Evolutionary conservation across 2,113 vertebrate genomes (phyloP), one percentile per base, ranked within the genome.

Genomic region (Macquaria ambigua): DNA sequence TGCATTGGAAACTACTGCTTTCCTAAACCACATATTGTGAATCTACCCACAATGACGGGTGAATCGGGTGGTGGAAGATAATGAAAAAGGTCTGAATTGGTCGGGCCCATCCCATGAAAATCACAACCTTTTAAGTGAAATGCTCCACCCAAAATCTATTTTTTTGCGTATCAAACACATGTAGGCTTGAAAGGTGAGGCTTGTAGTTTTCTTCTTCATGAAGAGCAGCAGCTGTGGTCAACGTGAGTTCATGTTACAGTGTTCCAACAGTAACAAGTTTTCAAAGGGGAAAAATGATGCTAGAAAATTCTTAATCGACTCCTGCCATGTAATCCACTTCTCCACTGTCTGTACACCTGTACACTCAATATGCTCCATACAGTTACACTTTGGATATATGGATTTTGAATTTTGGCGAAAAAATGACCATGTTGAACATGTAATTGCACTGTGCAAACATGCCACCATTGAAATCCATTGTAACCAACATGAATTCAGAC

Each of bases 81-180:
- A 73, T 67, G 37, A 90, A 72, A 87, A 80, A 90, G 59, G 39
- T 79, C 62, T 79, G 58, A 85, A 87, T 23, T 75, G 75, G 77
- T 89, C 31, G 14, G 82, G 77, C 70, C 72, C 72, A 64, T 87
- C 73, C 56, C 75, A 85, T 77, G 82, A 89, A 90, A 87, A 90
- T 74, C 61, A 68, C 50, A 74, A 79, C 59, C 41, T 62, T 86
- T 74, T 53, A 20, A 79, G 64, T 77, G 48, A 81, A 88, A 82
- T 46, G 69, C 87, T 81, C 73, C 50, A 75, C 79, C 81, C 52
- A 70, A 15, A 46, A 74, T 56, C 68, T 50, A 12, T 43, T 64
- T 80, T 80, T 84, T 77, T 41, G 15, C 61, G 63, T 28, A 76
- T 87, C 28, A 71, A 68, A 86, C 62, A 8, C 28, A 11, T 56